phyloP scores from a whole-genome alignment of 2,113 vertebrate genomes.

The human region GRCh38 chr2:39678001-39678500 shows the following conservation, averaged over 20 bases:
- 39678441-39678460: background rate
- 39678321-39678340: background rate
- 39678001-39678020: background rate
- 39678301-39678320: background rate
- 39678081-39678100: slow-evolving; percentile 32
- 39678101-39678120: background rate
- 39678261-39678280: background rate
- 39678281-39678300: background rate
- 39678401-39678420: background rate
- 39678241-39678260: background rate
- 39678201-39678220: background rate
- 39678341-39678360: background rate
- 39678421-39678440: background rate
- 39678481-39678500: background rate
- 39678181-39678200: background rate
- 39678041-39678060: background rate
- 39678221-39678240: background rate
- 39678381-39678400: background rate
- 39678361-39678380: background rate
- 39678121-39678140: background rate
- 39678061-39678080: background rate
- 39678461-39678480: background rate
- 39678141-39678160: background rate
- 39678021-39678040: background rate
- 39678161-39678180: background rate